Base-by-base conservation (phyloP, 2,888 invertebrate species). In the Uloborus plumipes region DNA sequence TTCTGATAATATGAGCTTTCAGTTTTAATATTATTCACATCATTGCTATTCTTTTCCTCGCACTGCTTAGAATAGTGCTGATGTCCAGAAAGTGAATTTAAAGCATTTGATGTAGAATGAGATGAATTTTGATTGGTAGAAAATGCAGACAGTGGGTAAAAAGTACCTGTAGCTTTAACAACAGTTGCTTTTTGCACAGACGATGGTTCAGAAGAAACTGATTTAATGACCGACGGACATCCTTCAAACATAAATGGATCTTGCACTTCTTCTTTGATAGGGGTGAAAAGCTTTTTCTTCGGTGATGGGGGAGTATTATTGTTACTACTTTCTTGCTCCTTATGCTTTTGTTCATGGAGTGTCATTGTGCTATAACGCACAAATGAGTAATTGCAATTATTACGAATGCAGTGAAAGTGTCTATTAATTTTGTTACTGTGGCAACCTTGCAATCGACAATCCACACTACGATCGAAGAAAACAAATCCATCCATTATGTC, bases 81-180 rank as follows among this genome's bases (percentile, higher is more conserved):
- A 58, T 53, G 65, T 55, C 67, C 69, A 15, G 76, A 47, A 55
- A 74, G 55, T 15, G 84, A 69, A 66, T 74, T 70, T 50, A 55
- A 16, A 65, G 75, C 49, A 62, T 50, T 69, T 39, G 71, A 65
- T 26, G 72, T 61, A 59, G 51, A 58, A 15, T 71, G 75, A 16
- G 82, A 78, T 49, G 83, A 78, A 18, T 53, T 49, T 22, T 84
- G 78, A 65, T 55, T 83, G 31, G 84, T 62, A 61, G 87, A 87
- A 73, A 89, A 92, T 91, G 90, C 89, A 87, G 93, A 94, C 87
- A 95, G 92, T 88, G 96, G 96, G 91, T 94, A 95, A 91, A 94
- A 96, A 89, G 95, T 95, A 90, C 96, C 95, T 88, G 94, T 93
- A 90, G 95, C 94, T 93, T 95, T 95, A 91, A 96, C 94, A 92